Conservation (phyloP, 1,140 invertebrate species). For the Drosophila bipectinata region DNA sequence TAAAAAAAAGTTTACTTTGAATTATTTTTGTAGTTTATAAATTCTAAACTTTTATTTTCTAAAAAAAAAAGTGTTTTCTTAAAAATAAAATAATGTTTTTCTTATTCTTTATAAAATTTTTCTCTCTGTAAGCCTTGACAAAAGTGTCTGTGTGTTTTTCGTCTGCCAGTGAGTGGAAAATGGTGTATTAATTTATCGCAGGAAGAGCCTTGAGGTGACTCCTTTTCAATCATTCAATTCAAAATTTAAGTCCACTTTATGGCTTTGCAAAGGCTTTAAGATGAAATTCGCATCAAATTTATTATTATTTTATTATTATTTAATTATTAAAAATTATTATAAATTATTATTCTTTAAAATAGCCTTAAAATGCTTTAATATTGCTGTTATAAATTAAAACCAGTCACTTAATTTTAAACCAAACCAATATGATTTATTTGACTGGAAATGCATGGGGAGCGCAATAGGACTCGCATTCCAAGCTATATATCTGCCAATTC, state of each 20-base stretch:
- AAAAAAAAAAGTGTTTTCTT: too few species aligned
- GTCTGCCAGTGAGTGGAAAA: conserved; percentile 30
- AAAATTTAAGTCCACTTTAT: conserved; percentile 6
- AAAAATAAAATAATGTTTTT: too few species aligned
- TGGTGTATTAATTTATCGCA: conserved; percentile 42
- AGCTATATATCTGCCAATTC: too few species aligned
- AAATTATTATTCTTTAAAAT: too few species aligned
- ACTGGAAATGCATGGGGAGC: too few species aligned
- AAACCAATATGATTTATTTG: too few species aligned
- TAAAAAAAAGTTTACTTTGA: background rate
- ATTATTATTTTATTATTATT: background rate
- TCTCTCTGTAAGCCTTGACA: conserved; percentile 2
- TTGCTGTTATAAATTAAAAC: too few species aligned
- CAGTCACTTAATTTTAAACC: too few species aligned
- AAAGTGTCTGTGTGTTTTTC: background rate
- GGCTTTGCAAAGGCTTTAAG: background rate
- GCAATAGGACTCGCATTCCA: too few species aligned
- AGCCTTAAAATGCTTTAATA: too few species aligned
- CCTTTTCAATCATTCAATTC: conserved; percentile 24
- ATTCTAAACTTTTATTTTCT: background rate
- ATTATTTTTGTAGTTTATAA: background rate
- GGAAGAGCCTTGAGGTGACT: conserved; percentile 31
- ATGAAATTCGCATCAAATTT: too few species aligned
- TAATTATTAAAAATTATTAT: too few species aligned
- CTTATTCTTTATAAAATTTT: background rate